A percentile compares a stretch with the other conserved stretches of the same genome.
phyloP scores from a whole-genome alignment of 2,797 vertebrate genomes.

The Alfaro cultratus region DNA sequence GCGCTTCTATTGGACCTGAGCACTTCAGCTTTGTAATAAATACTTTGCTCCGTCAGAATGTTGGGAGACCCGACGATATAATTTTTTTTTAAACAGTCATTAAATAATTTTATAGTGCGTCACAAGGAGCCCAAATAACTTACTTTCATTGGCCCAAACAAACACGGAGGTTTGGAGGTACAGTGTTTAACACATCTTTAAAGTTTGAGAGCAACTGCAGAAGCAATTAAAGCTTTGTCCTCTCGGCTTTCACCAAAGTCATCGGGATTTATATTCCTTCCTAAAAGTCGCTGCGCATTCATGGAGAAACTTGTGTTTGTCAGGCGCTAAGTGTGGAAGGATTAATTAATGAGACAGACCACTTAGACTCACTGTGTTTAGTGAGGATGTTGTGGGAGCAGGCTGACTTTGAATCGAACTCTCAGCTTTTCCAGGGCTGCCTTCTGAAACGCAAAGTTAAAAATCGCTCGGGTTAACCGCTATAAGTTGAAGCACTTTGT shows the following conservation, averaged over 20 bases:
- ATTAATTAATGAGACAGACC: constrained; percentile 76
- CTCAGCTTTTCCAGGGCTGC: constrained; percentile 68
- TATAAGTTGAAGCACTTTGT: constrained; percentile 23
- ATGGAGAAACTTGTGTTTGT: constrained; percentile 69
- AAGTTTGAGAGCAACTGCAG: constrained; percentile 54
- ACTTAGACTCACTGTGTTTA: constrained; percentile 60
- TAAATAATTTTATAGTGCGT: constrained; percentile 3
- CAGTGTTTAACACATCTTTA: constrained; percentile 52
- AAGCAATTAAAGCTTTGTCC: constrained; percentile 68
- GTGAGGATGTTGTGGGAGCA: constrained; percentile 48
- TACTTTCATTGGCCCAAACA: constrained; percentile 40
- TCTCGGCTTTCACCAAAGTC: constrained; percentile 72
- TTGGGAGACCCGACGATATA: constrained; percentile 1
- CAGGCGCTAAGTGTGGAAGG: constrained; percentile 67
- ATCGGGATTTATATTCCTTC: constrained; percentile 70
- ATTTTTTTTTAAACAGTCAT: constrained; percentile 1
- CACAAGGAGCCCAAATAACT: constrained; percentile 17
- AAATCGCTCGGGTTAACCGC: constrained; percentile 3
- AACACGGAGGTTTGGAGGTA: constrained; percentile 30
- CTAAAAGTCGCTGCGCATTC: constrained; percentile 64
- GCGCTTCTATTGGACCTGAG: constrained; percentile 11
- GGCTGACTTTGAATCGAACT: constrained; percentile 63
- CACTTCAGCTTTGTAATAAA: background rate
- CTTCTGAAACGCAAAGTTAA: constrained; percentile 25
- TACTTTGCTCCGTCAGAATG: constrained; percentile 17